Evolutionary conservation across 2,888 invertebrate species (phyloP).

Genomic region (Neria commutata): DNA sequence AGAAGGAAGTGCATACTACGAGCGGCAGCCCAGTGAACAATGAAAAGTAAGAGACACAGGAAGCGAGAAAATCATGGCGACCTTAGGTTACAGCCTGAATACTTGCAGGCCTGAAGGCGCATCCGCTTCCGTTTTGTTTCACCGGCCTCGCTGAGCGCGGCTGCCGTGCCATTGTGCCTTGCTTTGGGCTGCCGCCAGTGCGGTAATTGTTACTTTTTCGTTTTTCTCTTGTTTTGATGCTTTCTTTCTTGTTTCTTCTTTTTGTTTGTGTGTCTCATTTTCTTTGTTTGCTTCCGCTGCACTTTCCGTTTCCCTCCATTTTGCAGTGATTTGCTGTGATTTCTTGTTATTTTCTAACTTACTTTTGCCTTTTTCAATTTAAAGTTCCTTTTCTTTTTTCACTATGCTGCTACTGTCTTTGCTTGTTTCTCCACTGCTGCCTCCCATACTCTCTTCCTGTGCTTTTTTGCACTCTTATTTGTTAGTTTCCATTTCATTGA

Average conservation of each 20-base stretch:
- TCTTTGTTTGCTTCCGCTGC: constrained; percentile 31
- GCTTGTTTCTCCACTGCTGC: constrained; percentile 20
- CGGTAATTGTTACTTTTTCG: constrained; percentile 3
- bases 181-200: background rate
- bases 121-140: constrained; percentile 34
- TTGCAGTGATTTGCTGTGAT: constrained; percentile 15
- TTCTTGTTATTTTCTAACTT: background rate
- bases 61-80: no score
- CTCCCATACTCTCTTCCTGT: constrained; percentile 25
- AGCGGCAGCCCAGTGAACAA: no score
- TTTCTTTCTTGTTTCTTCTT: background rate
- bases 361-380: no score
- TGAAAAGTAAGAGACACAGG: no score
- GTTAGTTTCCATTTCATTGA: constrained; percentile 55
- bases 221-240: background rate
- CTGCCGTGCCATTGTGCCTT: background rate
- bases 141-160: constrained; percentile 21
- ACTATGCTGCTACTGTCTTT: background rate
- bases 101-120: constrained; percentile 32
- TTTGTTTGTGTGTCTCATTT: background rate
- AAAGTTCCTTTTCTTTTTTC: background rate
- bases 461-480: constrained; percentile 30
- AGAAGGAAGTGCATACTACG: no score
- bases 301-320: constrained; percentile 29
- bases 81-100: no score